Evolutionary conservation across 1,140 invertebrate species (phyloP), one percentile per base, ranked within the genome.

Genomic region (Mercenaria mercenaria): DNA sequence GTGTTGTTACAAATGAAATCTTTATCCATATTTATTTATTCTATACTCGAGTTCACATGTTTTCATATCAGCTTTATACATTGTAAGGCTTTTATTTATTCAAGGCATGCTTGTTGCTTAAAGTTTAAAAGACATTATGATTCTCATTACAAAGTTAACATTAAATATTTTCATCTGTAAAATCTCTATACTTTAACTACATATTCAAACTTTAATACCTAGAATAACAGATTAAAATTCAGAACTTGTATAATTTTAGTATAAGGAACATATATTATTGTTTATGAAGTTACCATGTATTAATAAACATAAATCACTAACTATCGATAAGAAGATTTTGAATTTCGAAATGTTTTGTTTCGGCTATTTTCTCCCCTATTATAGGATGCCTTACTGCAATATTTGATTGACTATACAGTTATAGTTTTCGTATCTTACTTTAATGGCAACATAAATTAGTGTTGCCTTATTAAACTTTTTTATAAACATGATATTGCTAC

Each of bases 1-100:
- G 8, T 67, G 61, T 11, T 29, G 32, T 8, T 15, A 72, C 37
- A 34, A 72, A 39, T 72, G 67, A 72, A 39, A 39, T 72, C 34
- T 29, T 47, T 50, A 56, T 47, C 50, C 2, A 50, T 79, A 79
- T 79, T 79, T 79, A 79, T 79, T 79, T 79, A 79, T 79, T 79
- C 50, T 50, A 23, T 79, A 50, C n/a, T 26, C 23, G 23, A n/a
- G 74, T 79, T 50, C 47, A 26, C 4, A 72, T 76, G 72, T 34
- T 43, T 13, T 56, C 50, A 52, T 79, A 79, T 56, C 4, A 50
- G 74, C 41, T 50, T 29, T 79, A 52, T 52, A 29, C 37, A 79
- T 79, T 79, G 43, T 79, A 50, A 47, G 23, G 34, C 41, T 23
- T 72, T 32, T 47, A 47, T 34, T 72, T 72, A 72, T 23, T 37